phyloP scores from a whole-genome alignment of 1,140 invertebrate species.

The Limonius californicus region DNA sequence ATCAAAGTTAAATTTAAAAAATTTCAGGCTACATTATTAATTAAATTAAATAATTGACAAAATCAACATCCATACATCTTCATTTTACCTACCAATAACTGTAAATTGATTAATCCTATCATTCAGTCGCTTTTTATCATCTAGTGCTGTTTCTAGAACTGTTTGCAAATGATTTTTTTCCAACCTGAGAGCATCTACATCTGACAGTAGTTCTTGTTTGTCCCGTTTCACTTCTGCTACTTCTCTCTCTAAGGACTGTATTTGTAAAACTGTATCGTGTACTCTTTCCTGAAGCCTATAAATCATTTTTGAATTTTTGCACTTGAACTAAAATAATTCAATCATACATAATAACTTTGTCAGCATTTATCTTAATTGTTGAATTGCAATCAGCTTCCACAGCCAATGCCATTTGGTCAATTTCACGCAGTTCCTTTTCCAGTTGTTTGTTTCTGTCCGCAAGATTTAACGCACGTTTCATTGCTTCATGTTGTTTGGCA shows the following conservation, averaged over 20 bases:
- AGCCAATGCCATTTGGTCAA: conserved; percentile 62
- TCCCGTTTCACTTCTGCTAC: conserved; percentile 48
- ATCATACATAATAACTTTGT: conserved; percentile 42
- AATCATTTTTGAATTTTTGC: no score
- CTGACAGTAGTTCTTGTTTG: conserved; percentile 49
- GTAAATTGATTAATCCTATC: conserved; percentile 31
- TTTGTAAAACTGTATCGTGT: conserved; percentile 48
- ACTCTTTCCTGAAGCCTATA: conserved; percentile 50
- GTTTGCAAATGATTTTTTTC: conserved; percentile 53
- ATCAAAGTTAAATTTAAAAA: no score
- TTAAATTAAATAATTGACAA: no score
- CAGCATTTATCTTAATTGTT: conserved; percentile 44
- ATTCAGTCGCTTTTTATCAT: conserved; percentile 55
- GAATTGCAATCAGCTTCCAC: conserved; percentile 63
- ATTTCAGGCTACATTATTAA: no score
- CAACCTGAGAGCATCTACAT: conserved; percentile 49
- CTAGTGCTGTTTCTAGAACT: conserved; percentile 55
- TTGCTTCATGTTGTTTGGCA: conserved; percentile 69
- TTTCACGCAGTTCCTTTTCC: conserved; percentile 63
- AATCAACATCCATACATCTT: no score
- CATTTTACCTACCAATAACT: background rate
- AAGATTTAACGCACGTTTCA: conserved; percentile 62
- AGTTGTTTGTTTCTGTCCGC: conserved; percentile 63
- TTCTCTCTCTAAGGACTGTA: conserved; percentile 51
- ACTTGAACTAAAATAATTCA: background rate